Base-by-base conservation (phyloP, 2,888 invertebrate species). In the Zonitis immaculata region DNA sequence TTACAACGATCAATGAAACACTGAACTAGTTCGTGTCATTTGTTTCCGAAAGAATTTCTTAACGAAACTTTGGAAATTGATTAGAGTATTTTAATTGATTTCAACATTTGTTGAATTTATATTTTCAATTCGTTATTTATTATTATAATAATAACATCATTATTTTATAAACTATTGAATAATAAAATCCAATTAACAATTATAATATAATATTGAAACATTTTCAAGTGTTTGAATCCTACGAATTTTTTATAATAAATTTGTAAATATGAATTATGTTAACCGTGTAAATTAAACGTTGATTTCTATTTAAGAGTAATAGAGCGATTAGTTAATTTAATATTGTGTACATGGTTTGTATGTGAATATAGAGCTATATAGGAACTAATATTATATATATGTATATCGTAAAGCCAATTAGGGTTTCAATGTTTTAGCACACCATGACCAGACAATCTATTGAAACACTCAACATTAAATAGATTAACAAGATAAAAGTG, bases 401-500 rank as follows among this genome's bases (percentile, higher is more conserved):
- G n/a, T n/a, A n/a, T 30, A 45, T 56, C 51, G 42, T 45, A 56
- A 53, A 56, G 51, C 42, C 50, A 56, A 53, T 56, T 52, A 56
- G 56, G 52, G 56, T 49, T 49, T 54, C 48, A 47, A 45, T 51
- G 47, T 45, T 54, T 55, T 50, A 50, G 49, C 51, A 44, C 26
- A 12, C 45, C 45, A 52, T 52, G 46, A 45, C 55, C 53, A 52
- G 58, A 58, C 58, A 54, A 55, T 58, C 58, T 56, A 64, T 62
- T 60, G 52, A 56, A 56, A 62, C 56, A 64, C 58, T 61, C 58
- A 59, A 57, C 64, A 65, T 62, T 66, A 72, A 73, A 71, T 71
- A 70, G 69, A 73, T 73, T 73, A 73, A 63, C 62, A 58, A 65
- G 67, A 69, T 70, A 71, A 72, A 72, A 73, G 68, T 70, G 70